Evolutionary conservation across 2,113 vertebrate genomes (phyloP).

Genomic region (Perca flavescens): DNA sequence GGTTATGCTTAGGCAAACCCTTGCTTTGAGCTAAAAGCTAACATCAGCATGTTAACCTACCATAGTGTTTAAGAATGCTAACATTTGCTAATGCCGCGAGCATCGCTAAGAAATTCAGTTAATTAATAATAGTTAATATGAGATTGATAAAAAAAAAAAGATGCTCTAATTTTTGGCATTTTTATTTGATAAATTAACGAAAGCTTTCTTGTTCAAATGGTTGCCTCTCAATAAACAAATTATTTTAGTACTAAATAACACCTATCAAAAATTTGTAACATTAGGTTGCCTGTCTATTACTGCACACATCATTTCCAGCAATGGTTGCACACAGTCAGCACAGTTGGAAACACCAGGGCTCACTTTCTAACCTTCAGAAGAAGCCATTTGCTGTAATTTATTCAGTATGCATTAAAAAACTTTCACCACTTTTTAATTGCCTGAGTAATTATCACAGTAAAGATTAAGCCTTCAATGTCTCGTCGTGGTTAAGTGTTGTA

Average conservation of each 20-base stretch:
- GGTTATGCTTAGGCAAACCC: too few relatives aligned
- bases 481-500: conserved; percentile 7
- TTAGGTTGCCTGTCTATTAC: not conserved
- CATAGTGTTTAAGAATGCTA: not conserved
- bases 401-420: not conserved
- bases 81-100: not conserved
- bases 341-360: not conserved
- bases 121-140: too few relatives aligned
- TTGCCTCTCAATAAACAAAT: not conserved
- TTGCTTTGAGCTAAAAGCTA: not conserved
- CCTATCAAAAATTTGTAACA: not conserved
- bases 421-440: not conserved
- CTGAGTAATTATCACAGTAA: not conserved
- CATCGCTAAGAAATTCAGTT: not conserved
- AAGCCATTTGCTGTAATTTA: conserved; percentile 9
- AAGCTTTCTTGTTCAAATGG: not conserved
- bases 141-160: not conserved
- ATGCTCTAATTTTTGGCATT: not conserved
- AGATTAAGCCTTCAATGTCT: conserved; percentile 2
- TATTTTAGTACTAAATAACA: conserved; percentile 1
- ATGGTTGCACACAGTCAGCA: not conserved
- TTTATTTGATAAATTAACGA: not conserved
- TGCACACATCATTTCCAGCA: not conserved
- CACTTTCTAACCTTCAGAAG: conserved; percentile 21
- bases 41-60: too few relatives aligned